Conservation (phyloP, 2,113 vertebrate genomes). For the Excalfactoria chinensis region DNA sequence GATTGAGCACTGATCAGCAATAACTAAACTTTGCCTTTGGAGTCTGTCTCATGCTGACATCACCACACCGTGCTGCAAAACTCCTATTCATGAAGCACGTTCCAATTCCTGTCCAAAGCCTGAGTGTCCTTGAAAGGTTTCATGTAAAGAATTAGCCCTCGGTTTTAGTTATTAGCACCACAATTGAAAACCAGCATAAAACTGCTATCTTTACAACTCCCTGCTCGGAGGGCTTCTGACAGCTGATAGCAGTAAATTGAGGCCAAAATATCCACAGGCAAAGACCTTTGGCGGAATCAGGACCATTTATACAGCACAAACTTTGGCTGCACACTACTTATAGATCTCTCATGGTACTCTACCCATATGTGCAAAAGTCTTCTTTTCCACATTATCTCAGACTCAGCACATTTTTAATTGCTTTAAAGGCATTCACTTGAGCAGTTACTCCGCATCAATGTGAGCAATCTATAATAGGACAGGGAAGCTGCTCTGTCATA, state of each 20-base stretch:
- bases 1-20: neutral
- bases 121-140: neutral
- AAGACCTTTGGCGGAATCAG: neutral
- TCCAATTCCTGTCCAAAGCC: neutral
- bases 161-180: neutral
- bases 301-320: neutral
- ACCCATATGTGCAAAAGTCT: neutral
- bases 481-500: neutral
- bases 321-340: neutral
- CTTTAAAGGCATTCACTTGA: neutral
- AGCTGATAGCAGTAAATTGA: neutral
- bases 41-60: fast-evolving
- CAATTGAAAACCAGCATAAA: neutral
- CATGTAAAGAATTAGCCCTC: neutral
- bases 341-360: neutral
- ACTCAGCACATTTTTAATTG: neutral
- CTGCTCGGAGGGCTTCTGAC: neutral
- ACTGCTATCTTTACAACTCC: neutral
- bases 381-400: neutral
- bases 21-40: neutral
- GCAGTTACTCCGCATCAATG: neutral
- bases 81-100: neutral
- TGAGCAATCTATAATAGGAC: neutral
- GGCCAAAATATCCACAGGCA: neutral
- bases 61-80: neutral